Percentiles rank a stretch among this genome's conserved stretches.
These are phyloP conservation scores for Patiria miniata DNA, from an alignment of 35 echinoderm and acorn worm species.

Conservation along the genomic window DNA sequence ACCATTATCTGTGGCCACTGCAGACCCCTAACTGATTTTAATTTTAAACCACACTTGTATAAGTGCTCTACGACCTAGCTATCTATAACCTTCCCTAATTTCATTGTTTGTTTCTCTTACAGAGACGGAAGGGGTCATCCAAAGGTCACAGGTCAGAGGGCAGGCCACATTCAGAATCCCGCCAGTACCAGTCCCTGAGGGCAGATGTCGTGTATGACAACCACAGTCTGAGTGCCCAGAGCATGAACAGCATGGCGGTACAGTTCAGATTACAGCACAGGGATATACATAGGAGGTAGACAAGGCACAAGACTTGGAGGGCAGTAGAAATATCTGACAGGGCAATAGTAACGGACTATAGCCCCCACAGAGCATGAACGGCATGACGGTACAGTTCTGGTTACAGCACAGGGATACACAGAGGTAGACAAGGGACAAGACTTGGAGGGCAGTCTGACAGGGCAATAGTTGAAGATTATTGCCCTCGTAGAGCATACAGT, in stretches of 20 bases:
- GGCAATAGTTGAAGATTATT: no score
- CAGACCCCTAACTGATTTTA: no score
- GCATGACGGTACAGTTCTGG: slow-evolving; percentile 36
- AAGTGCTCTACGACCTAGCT: no score
- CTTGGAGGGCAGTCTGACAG: neutral
- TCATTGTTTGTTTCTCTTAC: neutral
- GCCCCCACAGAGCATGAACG: slow-evolving; percentile 76
- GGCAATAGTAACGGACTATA: no score
- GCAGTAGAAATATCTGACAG: neutral
- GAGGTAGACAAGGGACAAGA: slow-evolving; percentile 15
- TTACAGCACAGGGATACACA: slow-evolving; percentile 56
- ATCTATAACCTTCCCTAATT: no score
- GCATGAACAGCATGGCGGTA: slow-evolving; percentile 49
- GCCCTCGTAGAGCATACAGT: no score
- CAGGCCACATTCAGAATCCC: slow-evolving; percentile 74
- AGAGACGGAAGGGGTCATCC: slow-evolving; percentile 63
- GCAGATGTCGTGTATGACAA: slow-evolving; percentile 45
- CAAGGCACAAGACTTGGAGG: neutral
- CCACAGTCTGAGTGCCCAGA: slow-evolving; percentile 77
- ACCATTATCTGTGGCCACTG: no score
- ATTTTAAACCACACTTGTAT: no score
- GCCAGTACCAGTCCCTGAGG: slow-evolving; percentile 42
- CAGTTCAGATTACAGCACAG: slow-evolving; percentile 61
- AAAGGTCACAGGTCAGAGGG: slow-evolving; percentile 53
- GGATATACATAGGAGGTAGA: slow-evolving; percentile 54